A percentile compares a stretch with the other conserved stretches of the same genome.
phyloP scores from a whole-genome alignment of 2,888 invertebrate species.

The Sarcophaga carnaria region DNA sequence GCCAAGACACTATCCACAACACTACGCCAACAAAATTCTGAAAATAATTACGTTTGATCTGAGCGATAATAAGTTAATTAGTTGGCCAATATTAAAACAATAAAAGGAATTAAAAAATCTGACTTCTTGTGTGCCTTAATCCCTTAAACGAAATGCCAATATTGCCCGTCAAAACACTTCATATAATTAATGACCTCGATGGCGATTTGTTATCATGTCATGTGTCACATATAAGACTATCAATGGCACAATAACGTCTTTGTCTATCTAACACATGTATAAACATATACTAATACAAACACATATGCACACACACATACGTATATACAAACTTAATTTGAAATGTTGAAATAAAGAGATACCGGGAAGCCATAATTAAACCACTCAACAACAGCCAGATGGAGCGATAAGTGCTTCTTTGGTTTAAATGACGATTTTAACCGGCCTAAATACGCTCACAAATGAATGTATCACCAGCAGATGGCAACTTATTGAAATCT shows the following conservation, averaged over 20 bases:
- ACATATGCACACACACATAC: too few relatives aligned
- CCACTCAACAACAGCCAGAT: background rate
- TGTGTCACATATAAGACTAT: conserved; percentile 1
- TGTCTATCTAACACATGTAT: too few relatives aligned
- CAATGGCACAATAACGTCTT: background rate
- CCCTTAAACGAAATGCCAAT: too few relatives aligned
- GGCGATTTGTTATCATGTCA: background rate
- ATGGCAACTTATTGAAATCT: background rate
- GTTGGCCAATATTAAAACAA: too few relatives aligned
- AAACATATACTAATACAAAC: too few relatives aligned
- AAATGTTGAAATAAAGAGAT: background rate
- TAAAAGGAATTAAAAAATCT: too few relatives aligned
- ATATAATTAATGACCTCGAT: background rate
- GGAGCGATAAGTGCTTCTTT: background rate
- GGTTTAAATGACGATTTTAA: background rate
- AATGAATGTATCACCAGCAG: conserved; percentile 8
- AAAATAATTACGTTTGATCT: too few relatives aligned
- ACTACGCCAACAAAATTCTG: too few relatives aligned
- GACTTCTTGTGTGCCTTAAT: too few relatives aligned
- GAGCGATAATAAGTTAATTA: too few relatives aligned
- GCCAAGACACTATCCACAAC: too few relatives aligned
- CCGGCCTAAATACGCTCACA: background rate
- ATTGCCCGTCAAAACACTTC: background rate
- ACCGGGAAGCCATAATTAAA: background rate
- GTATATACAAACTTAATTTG: too few relatives aligned